Evolutionary conservation across 2,888 invertebrate genomes (phyloP).

Genomic region (Drosophila mulleri): DNA sequence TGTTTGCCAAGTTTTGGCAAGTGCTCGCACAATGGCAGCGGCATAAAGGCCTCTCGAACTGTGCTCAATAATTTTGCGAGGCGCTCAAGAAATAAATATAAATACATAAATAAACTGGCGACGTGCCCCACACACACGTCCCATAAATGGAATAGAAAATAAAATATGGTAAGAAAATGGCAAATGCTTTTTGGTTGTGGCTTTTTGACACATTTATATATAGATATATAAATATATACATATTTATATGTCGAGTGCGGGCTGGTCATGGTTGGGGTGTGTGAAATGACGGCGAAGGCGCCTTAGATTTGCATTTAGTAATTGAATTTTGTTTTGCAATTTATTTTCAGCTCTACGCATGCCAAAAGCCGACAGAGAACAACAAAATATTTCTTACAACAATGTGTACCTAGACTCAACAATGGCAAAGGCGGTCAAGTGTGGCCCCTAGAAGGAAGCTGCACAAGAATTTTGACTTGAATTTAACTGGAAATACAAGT

Average conservation of each 20-base stretch:
- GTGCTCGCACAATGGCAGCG: conserved; percentile 19
- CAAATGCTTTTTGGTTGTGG: conserved; percentile 64
- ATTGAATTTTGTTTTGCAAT: conserved; percentile 79
- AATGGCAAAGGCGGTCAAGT: conserved; percentile 42
- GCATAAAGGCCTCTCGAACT: conserved; percentile 62
- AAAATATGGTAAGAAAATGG: conserved; percentile 70
- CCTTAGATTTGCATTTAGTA: conserved; percentile 76
- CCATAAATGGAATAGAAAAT: conserved; percentile 49
- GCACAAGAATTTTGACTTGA: conserved; percentile 7
- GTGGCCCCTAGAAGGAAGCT: conserved; percentile 24
- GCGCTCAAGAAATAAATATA: conserved; percentile 59
- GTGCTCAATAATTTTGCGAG: conserved; percentile 69
- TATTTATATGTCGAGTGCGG: not conserved
- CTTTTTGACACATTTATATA: conserved; percentile 63
- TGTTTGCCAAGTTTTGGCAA: conserved; percentile 65
- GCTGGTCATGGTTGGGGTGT: too few species aligned
- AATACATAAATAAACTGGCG: conserved; percentile 69
- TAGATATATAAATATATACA: not conserved
- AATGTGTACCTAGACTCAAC: conserved; percentile 29
- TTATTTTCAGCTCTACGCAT: conserved; percentile 59
- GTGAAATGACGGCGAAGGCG: conserved; percentile 30
- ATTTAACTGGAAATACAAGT: conserved; percentile 5
- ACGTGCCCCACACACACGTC: conserved; percentile 57
- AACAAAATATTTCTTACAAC: conserved; percentile 12
- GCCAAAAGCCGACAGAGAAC: conserved; percentile 51